Base-by-base conservation (phyloP, 1,140 invertebrate species). In the Pachyrhynchus sulphureomaculatus region DNA sequence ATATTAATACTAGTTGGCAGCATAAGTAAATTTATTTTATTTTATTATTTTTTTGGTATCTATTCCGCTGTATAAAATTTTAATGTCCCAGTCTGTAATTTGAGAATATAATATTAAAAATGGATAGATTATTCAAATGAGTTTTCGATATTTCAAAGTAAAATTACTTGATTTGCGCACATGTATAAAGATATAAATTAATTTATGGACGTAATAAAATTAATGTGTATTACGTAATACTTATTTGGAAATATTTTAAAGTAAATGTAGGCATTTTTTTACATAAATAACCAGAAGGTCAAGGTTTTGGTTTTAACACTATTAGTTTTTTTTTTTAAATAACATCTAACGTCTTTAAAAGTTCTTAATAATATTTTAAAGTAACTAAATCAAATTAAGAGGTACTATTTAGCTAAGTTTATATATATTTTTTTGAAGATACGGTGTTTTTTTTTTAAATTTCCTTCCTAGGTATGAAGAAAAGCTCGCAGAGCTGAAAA, bases 241-340 rank as follows among this genome's bases (percentile, higher is more conserved):
- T 44, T 44, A 44, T 44, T 44, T 44, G 41, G 41, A 44, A 44
- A 44, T 20, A 44, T 44, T 44, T 44, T 44, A 18, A 18, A 20
- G 41, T 44, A 44, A 44, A 39, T 9, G 13, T 39, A 44, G 15
- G 15, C 21, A 44, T 18, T 8, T 2, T 18, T 39, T 5, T 17
- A 39, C 41, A 44, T 44, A 44, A 44, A 44, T 44, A 44, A 44
- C 20, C 41, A 20, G 41, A 44, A 44, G 41, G 41, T 44, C 41
- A 44, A 44, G 41, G 41, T 44, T 18, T 15, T 18, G 20, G 41
- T 18, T 8, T 44, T 18, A 44, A 44, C 41, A 39, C 36, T 18
- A 3, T 20, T n/a, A 9, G 4, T 5, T 6, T 44, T 44, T 42
- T 23, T 29, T 29, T 29, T 29, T 2, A 29, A n/a, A n/a, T n/a